A percentile compares a stretch with the other conserved stretches of the same genome.
Conservation (phyloP, 2,113 vertebrate species). For the Euleptes europaea region DNA sequence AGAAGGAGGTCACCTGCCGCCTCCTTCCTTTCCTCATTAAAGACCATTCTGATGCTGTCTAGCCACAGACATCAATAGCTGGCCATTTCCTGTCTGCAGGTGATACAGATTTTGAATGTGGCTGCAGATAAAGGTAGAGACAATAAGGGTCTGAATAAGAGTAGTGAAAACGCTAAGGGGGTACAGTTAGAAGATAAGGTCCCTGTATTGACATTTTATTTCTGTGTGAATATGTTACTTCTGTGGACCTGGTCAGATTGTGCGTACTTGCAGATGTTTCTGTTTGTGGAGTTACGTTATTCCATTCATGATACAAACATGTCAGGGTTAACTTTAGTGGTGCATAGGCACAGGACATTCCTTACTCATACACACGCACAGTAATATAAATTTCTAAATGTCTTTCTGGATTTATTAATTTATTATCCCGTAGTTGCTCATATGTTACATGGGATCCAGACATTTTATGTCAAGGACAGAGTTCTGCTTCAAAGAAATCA, state of each 20-base stretch:
- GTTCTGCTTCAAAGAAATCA: background rate
- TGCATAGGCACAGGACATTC: background rate
- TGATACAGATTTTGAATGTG: background rate
- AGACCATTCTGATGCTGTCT: fast-evolving
- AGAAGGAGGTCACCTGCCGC: background rate
- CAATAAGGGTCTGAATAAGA: background rate
- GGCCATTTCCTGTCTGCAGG: background rate
- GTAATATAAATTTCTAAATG: background rate
- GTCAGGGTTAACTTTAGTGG: background rate
- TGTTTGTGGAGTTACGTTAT: background rate
- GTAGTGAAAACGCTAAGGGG: background rate
- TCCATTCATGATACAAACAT: background rate
- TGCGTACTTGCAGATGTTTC: background rate
- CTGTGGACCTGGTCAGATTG: background rate
- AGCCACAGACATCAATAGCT: background rate
- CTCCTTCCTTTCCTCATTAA: background rate
- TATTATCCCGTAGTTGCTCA: background rate
- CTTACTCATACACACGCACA: background rate
- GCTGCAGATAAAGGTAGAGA: background rate
- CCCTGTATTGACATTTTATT: background rate
- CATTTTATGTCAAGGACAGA: background rate
- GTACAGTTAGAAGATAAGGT: background rate
- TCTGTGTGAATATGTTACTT: background rate
- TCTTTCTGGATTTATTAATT: background rate
- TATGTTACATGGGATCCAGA: background rate